Evolutionary conservation across 1,140 invertebrate species (phyloP), one percentile per base, ranked within the genome.

Genomic region (Zaprionus lachaisei): DNA sequence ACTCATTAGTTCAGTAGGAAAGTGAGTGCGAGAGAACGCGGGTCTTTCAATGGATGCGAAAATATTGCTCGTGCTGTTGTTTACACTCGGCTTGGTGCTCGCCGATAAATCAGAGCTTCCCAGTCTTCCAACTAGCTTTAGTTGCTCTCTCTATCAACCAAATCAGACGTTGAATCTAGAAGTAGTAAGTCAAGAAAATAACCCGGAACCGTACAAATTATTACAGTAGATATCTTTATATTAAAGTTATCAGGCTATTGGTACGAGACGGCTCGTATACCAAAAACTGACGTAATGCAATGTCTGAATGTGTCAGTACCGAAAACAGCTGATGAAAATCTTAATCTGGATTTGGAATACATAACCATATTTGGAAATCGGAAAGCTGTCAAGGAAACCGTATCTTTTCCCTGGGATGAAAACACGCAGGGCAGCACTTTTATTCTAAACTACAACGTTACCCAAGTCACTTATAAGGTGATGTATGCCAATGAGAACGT

Each of bases 21-120:
- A 12, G 12, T 51, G 47, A 51, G 47, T 51, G 47, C 47, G 47
- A 51, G 47, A 24, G 47, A 22, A 51, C 20, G 47, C 47, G 20
- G 47, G 5, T 51, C 47, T 51, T 24, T 14, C 9, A 24, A 51
- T 51, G 47, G 20, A 51, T 20, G 47, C 47, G 20, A 51, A 51
- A 51, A 7, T 51, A 51, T 51, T 51, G 3, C 9, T 51, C 20
- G 20, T 12, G 9, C 11, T 49, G 20, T 14, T 51, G 12, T 24
- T 51, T 20, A 51, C 20, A 24, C 22, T 51, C 11, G 20, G 7
- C 9, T 24, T 4, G 11, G 47, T 24, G 47, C 20, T 7, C 11
- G 47, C 4, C 20, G 20, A 22, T 20, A 17, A 49, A 1, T 11
- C 12, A 3, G 1, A 51, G 20, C 6, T 51, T 1, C 22, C 47